Conservation (phyloP, 2,113 vertebrate species). For the Gadus macrocephalus region DNA sequence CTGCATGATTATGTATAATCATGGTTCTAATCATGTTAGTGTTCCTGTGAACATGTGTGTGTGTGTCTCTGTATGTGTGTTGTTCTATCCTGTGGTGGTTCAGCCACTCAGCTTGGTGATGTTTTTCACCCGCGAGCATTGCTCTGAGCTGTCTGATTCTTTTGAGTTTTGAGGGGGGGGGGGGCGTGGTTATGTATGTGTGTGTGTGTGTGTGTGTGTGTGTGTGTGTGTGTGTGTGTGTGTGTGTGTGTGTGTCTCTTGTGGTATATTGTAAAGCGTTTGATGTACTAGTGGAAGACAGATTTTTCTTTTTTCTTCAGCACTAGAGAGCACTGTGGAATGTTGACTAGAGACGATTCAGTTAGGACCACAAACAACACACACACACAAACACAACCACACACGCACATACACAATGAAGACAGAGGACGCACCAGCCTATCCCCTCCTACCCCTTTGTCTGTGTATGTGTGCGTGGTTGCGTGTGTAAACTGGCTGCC, state of each 20-base stretch:
- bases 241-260: slow-evolving; percentile 14
- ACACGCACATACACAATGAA: not conserved
- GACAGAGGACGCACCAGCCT: not conserved
- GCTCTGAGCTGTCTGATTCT: slow-evolving; percentile 62
- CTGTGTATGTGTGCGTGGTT: not conserved
- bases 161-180: slow-evolving; percentile 54
- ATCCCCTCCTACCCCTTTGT: not conserved
- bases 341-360: slow-evolving; percentile 42
- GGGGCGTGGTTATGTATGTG: not conserved
- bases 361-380: slow-evolving; percentile 23
- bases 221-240: slow-evolving; percentile 6
- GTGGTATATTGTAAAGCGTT: slow-evolving; percentile 39
- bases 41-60: slow-evolving; percentile 2
- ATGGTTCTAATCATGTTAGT: not conserved
- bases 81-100: slow-evolving; percentile 58
- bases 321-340: slow-evolving; percentile 40
- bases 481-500: not conserved
- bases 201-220: slow-evolving; percentile 6
- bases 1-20: slow-evolving; percentile 8
- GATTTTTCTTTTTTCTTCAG: slow-evolving; percentile 36
- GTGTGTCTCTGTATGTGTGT: slow-evolving; percentile 35
- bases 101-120: slow-evolving; percentile 56
- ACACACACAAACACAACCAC: not conserved
- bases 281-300: slow-evolving; percentile 47
- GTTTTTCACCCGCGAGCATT: slow-evolving; percentile 56